phyloP scores from a whole-genome alignment of 2,113 vertebrate genomes.

The Tachysurus fulvidraco region DNA sequence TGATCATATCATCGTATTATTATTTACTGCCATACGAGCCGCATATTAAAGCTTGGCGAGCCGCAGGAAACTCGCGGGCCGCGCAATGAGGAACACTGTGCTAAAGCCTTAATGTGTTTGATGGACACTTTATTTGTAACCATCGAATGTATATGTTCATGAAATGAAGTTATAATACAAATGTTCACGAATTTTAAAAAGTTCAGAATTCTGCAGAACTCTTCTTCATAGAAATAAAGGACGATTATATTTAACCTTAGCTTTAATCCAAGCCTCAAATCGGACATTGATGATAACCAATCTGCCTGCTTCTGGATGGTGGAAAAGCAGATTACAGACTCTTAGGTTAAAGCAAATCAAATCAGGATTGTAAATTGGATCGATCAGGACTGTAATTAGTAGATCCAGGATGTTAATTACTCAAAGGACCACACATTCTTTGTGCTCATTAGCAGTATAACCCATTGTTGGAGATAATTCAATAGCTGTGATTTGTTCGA shows the following conservation, averaged over 20 bases:
- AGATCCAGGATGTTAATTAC: not conserved
- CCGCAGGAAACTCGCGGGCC: no score
- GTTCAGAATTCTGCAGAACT: no score
- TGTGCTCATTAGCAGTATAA: not conserved
- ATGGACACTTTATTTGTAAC: no score
- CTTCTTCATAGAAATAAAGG: not conserved
- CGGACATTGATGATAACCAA: not conserved
- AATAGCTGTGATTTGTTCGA: not conserved
- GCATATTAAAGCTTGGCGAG: no score
- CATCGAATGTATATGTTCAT: no score
- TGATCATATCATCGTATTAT: no score
- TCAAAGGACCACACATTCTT: not conserved
- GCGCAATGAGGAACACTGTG: no score
- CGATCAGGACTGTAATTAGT: not conserved
- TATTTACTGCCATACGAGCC: no score
- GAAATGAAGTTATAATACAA: no score
- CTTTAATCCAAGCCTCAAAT: not conserved
- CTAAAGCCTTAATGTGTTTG: no score
- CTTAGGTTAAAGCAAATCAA: not conserved
- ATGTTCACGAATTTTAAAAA: no score
- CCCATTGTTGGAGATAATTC: not conserved
- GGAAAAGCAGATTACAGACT: not conserved
- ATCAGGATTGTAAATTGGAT: conserved; percentile 1
- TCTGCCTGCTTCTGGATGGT: not conserved
- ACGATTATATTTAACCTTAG: not conserved